These are phyloP conservation scores for Deilephila porcellus DNA, from an alignment of 2,888 invertebrate genomes.

Conservation along the genomic window DNA sequence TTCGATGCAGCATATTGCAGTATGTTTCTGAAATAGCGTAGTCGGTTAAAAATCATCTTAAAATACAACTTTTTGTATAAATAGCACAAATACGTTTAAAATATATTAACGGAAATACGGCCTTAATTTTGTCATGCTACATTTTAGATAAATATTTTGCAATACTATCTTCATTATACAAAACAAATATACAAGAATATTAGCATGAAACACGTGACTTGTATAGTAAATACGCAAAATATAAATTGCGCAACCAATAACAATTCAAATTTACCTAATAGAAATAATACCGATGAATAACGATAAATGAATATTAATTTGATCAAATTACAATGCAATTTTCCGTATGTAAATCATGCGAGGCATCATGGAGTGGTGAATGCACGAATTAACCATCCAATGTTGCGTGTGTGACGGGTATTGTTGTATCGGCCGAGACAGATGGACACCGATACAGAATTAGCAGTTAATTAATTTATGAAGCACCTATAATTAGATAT, in stretches of 20 bases:
- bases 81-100: too few species aligned
- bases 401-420: slow-evolving; percentile 42
- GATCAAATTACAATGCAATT: slow-evolving; percentile 39
- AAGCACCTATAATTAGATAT: slow-evolving; percentile 68
- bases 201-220: too few species aligned
- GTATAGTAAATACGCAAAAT: background rate
- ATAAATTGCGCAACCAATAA: slow-evolving; percentile 10
- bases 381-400: slow-evolving; percentile 48
- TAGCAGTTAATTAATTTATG: slow-evolving; percentile 79
- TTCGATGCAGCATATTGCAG: background rate
- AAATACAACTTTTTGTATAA: too few species aligned
- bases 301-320: slow-evolving; percentile 21
- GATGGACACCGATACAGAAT: slow-evolving; percentile 64
- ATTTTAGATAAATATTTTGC: too few species aligned
- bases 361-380: slow-evolving; percentile 47
- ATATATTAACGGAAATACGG: too few species aligned
- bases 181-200: too few species aligned
- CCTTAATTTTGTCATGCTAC: too few species aligned
- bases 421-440: slow-evolving; percentile 50
- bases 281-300: slow-evolving; percentile 25
- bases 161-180: too few species aligned
- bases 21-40: background rate
- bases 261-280: slow-evolving; percentile 19
- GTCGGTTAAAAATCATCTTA: too few species aligned
- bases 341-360: slow-evolving; percentile 49